Evolutionary conservation across 2,113 vertebrate species (phyloP), one percentile per base, ranked within the genome.

Genomic region (Podiceps cristatus): DNA sequence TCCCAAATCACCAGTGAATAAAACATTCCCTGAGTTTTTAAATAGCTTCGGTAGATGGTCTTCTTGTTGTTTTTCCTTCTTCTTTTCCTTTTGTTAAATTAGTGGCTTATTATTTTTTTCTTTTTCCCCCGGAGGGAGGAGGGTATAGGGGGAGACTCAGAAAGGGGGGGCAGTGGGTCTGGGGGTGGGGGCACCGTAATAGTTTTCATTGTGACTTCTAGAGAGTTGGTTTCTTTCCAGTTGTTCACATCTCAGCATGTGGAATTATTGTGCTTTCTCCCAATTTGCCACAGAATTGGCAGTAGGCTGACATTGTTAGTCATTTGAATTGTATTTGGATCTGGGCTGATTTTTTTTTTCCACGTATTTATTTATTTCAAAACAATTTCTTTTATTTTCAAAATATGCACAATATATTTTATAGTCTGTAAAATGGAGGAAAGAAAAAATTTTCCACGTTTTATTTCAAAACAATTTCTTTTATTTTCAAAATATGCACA

Each of bases 191-290:
- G 93, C 74, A 52, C 74, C 4, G 94, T 74, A 60, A 79, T 24
- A 75, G 75, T 98, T 95, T 53, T 89, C 94, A 80, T 97, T 96
- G 97, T 96, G 97, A 94, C 89, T 97, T 95, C 92, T 79, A 89
- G 20, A 95, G 93, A 90, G 93, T 93, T 96, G 94, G 96, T 91
- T 90, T 88, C 94, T 95, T 97, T 97, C 98, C 97, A 98, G 97
- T 97, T 96, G 96, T 79, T 93, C 86, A 47, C 87, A 80, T 96
- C 96, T 96, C 97, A 90, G 96, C 18, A 63, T 78, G 94, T 95
- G 95, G 94, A 92, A 92, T 81, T 84, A 62, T 56, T 72, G 81
- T 91, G 94, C 85, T 93, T 56, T 86, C 75, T 95, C 85, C 95
- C 22, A 27, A 78, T 72, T 91, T 93, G 96, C 96, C 90, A 97